Conservation (phyloP, 2,113 vertebrate species). For the Sula dactylatra region DNA sequence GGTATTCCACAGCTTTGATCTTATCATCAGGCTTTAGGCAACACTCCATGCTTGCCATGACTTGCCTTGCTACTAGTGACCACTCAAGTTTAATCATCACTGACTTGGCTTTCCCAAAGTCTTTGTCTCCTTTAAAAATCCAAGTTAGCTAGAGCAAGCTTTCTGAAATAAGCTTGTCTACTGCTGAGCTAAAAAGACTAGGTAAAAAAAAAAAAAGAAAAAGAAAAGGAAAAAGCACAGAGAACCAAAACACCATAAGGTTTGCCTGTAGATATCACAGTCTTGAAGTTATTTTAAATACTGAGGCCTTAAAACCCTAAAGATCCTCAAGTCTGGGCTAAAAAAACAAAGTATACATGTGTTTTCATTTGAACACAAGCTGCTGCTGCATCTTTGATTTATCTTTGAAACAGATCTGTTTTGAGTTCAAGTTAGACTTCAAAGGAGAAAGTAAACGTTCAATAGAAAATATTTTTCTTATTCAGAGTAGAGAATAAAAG, state of each 20-base stretch:
- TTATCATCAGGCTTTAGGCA: background rate
- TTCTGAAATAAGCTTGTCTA: background rate
- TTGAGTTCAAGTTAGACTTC: slow-evolving; percentile 58
- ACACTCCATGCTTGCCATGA: background rate
- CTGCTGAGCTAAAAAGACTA: background rate
- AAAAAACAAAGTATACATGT: background rate
- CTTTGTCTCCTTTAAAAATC: background rate
- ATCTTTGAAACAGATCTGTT: slow-evolving; percentile 67
- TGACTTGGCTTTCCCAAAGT: background rate
- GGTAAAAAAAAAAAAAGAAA: background rate
- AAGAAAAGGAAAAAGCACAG: background rate
- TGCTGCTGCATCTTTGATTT: slow-evolving; percentile 63
- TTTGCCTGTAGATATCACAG: background rate
- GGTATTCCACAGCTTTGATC: background rate
- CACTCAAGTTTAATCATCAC: background rate
- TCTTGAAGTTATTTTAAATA: slow-evolving; percentile 48
- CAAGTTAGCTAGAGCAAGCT: background rate
- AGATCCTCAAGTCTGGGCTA: background rate
- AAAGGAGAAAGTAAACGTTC: slow-evolving; percentile 59
- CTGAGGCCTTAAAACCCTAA: background rate
- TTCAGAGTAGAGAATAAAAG: slow-evolving; percentile 46
- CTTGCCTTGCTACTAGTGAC: background rate
- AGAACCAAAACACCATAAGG: slow-evolving; percentile 21
- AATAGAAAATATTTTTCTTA: slow-evolving; percentile 56
- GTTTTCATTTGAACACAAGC: slow-evolving; percentile 52